A percentile compares a stretch with the other conserved stretches of the same genome.
These are phyloP conservation scores for Eciton burchellii DNA, from an alignment of 1,140 invertebrate genomes.

Conservation along the genomic window DNA sequence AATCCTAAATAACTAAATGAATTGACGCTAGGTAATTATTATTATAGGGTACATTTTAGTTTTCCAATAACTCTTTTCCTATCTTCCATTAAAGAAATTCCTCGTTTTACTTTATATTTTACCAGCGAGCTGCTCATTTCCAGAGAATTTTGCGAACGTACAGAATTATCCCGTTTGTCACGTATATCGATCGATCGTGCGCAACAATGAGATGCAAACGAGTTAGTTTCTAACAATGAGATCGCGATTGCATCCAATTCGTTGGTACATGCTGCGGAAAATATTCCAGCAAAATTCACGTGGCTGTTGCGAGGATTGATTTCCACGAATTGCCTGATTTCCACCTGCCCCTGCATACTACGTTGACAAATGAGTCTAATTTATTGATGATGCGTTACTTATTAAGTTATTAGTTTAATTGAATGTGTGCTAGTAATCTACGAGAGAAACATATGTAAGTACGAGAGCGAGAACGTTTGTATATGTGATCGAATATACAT, in stretches of 20 bases:
- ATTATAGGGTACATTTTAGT: neutral
- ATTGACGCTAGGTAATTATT: neutral
- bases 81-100: neutral
- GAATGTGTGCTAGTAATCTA: conserved; percentile 31
- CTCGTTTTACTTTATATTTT: conserved; percentile 8
- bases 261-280: conserved; percentile 27
- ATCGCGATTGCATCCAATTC: conserved; percentile 27
- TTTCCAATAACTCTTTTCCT: neutral
- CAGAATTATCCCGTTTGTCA: neutral
- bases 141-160: too few relatives aligned
- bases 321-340: conserved; percentile 72
- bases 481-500: conserved; percentile 12
- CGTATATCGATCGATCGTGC: conserved; percentile 58
- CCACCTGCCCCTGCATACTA: conserved; percentile 73
- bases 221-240: conserved; percentile 15
- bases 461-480: conserved; percentile 28
- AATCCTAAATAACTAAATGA: neutral
- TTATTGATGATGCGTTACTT: conserved; percentile 75
- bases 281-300: conserved; percentile 33
- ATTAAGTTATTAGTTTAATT: conserved; percentile 56
- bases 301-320: conserved; percentile 52
- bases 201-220: neutral
- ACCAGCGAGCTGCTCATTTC: conserved; percentile 10
- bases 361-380: conserved; percentile 78
- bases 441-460: conserved; percentile 17